These are phyloP conservation scores for Anoplolepis gracilipes DNA, from an alignment of 1,140 invertebrate species.

Conservation along the genomic window DNA sequence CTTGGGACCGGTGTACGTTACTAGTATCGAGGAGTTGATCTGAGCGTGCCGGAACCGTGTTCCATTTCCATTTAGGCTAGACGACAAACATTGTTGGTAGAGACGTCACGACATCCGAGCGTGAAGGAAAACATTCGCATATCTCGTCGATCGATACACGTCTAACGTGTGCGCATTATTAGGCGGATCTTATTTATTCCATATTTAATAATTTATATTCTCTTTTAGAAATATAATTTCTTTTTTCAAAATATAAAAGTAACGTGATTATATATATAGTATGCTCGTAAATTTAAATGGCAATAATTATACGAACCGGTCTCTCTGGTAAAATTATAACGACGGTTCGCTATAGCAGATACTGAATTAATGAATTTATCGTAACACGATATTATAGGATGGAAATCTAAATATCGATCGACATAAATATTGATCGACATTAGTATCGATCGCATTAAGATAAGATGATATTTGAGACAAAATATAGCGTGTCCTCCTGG, in stretches of 20 bases:
- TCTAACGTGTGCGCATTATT: background rate
- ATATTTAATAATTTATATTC: background rate
- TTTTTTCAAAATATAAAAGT: background rate
- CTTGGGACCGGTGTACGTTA: conserved; percentile 57
- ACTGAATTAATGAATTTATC: background rate
- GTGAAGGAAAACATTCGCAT: background rate
- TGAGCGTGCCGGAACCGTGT: background rate
- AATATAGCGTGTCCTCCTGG: background rate
- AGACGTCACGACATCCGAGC: background rate
- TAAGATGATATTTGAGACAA: background rate
- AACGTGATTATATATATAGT: background rate
- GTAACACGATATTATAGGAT: background rate
- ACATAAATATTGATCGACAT: background rate
- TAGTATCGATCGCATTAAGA: background rate
- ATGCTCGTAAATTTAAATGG: background rate
- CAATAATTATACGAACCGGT: background rate
- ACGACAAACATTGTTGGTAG: background rate
- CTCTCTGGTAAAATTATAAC: background rate
- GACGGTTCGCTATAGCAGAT: background rate
- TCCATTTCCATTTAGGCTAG: conserved; percentile 47
- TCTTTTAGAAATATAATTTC: background rate
- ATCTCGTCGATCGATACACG: background rate
- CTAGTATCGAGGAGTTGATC: conserved; percentile 15
- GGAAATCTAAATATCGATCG: conserved; percentile 35
- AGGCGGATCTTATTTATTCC: background rate